Conservation (phyloP, 2,797 vertebrate genomes). For the Mormyrops attenuatus region DNA sequence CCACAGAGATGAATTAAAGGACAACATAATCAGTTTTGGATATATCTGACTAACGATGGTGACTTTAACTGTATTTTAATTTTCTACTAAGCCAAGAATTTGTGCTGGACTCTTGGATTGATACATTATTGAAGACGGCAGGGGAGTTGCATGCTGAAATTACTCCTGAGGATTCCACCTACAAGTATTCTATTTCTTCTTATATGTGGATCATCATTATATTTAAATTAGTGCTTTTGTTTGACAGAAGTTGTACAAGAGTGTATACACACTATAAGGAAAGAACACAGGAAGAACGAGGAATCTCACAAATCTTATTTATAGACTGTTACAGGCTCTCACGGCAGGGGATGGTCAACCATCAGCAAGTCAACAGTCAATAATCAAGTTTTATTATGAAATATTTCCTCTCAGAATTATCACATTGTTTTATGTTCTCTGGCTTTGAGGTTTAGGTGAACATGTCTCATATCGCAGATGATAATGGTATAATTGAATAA, state of each 20-base stretch:
- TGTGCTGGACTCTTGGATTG: not conserved
- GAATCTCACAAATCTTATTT: not conserved
- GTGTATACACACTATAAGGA: not conserved
- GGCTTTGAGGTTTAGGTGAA: not conserved
- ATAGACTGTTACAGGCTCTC: not conserved
- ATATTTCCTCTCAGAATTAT: not conserved
- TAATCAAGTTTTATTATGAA: not conserved
- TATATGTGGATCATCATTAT: not conserved
- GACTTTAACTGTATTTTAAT: not conserved
- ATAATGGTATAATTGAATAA: not conserved
- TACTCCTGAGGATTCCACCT: not conserved
- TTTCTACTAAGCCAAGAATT: not conserved
- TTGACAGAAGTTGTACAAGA: not conserved
- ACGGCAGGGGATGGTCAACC: not conserved
- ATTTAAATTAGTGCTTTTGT: not conserved
- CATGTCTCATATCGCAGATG: not conserved
- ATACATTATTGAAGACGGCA: not conserved
- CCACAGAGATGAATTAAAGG: not conserved
- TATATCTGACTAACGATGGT: not conserved
- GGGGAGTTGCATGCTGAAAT: not conserved
- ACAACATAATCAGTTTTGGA: not conserved
- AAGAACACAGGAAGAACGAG: not conserved
- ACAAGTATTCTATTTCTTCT: not conserved
- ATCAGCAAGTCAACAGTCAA: not conserved
- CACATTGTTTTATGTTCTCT: not conserved